Evolutionary conservation across 2,797 vertebrate genomes (phyloP).

Genomic region (Lepus oiostolus): DNA sequence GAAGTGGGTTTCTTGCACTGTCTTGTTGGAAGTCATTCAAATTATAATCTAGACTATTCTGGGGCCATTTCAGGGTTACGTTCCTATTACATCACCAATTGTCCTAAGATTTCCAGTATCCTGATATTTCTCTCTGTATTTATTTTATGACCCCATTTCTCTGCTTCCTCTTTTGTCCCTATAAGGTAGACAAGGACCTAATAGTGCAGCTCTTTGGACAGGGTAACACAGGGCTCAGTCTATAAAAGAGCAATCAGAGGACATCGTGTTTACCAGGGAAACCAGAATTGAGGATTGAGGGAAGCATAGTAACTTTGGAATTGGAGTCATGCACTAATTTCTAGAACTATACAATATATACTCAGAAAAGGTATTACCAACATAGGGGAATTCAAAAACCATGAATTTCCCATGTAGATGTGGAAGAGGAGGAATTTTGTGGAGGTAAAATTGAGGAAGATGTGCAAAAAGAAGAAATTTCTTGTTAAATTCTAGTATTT

Average conservation of each 20-base stretch:
- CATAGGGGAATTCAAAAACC: neutral
- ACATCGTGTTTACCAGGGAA: neutral
- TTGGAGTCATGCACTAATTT: neutral
- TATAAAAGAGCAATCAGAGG: neutral
- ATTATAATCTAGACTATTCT: neutral
- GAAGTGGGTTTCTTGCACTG: neutral
- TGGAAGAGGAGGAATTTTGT: neutral
- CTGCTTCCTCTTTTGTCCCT: neutral
- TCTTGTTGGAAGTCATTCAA: constrained; percentile 24
- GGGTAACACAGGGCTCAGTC: neutral
- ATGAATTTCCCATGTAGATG: neutral
- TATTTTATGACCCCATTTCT: neutral
- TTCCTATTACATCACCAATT: neutral
- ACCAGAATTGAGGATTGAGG: neutral
- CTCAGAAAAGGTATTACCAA: neutral
- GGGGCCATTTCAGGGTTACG: neutral
- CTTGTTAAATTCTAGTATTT: neutral
- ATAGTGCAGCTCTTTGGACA: neutral
- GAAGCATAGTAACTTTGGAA: neutral
- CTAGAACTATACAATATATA: neutral
- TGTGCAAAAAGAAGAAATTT: neutral
- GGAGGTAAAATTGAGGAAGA: neutral
- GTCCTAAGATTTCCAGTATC: neutral
- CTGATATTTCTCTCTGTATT: neutral
- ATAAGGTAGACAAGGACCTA: neutral